A percentile compares a stretch with the other conserved stretches of the same genome.
Evolutionary conservation across 2,888 invertebrate genomes (phyloP).

Genomic region (Meteorus cinctellus): DNA sequence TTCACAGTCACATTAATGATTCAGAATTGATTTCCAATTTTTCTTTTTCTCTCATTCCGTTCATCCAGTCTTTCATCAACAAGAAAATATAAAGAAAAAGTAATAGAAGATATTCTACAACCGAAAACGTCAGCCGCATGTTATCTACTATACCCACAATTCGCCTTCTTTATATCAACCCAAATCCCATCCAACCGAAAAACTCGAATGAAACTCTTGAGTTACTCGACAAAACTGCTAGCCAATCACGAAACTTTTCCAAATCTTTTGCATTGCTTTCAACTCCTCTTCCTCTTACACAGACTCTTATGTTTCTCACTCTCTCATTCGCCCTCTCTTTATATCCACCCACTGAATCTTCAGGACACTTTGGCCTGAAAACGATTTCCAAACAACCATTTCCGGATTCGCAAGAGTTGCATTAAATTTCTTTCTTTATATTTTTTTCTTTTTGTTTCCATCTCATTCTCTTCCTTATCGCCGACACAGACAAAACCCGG

Average conservation of each 20-base stretch:
- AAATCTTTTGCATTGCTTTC: constrained; percentile 9
- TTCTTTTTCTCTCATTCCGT: neutral
- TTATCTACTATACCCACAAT: constrained; percentile 6
- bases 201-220: constrained; percentile 10
- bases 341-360: constrained; percentile 23
- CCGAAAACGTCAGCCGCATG: constrained; percentile 10
- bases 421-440: constrained; percentile 23
- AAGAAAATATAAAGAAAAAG: neutral
- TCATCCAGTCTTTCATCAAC: neutral
- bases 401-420: constrained; percentile 13
- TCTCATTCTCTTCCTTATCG: constrained; percentile 17
- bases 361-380: constrained; percentile 15
- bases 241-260: constrained; percentile 13
- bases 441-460: constrained; percentile 19
- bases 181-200: constrained; percentile 5
- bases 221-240: constrained; percentile 13
- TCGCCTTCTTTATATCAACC: constrained; percentile 7
- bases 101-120: constrained; percentile 7
- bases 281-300: neutral
- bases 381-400: constrained; percentile 16
- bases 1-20: neutral
- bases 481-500: constrained; percentile 3
- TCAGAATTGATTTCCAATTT: neutral
- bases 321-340: constrained; percentile 13
- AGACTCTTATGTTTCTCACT: neutral